phyloP scores from a whole-genome alignment of 2,888 invertebrate genomes.

The Hedychridium roseum region DNA sequence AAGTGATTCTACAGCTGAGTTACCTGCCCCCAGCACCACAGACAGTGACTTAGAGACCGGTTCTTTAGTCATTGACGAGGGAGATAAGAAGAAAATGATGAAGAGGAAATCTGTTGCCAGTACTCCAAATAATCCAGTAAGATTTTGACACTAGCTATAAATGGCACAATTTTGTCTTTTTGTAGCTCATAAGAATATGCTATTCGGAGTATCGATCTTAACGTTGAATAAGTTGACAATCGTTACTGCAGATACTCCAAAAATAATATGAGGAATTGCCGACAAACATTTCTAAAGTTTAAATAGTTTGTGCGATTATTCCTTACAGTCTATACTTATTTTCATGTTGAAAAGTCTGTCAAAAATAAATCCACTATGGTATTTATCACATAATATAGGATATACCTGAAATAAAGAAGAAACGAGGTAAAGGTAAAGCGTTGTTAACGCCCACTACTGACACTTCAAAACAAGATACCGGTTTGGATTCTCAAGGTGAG shows the following conservation, averaged over 20 bases:
- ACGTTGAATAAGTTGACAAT: conserved; percentile 22
- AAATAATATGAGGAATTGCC: conserved; percentile 61
- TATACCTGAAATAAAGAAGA: conserved; percentile 45
- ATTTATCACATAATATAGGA: too few relatives aligned
- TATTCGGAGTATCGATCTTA: not conserved
- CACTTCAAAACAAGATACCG: conserved; percentile 41
- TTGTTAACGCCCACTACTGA: conserved; percentile 39
- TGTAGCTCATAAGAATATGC: conserved; percentile 2
- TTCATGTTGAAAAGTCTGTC: conserved; percentile 2
- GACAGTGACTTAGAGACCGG: conserved; percentile 56
- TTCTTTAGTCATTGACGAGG: conserved; percentile 57
- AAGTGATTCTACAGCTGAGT: conserved; percentile 24
- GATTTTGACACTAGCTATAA: conserved; percentile 18
- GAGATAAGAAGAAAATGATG: conserved; percentile 56
- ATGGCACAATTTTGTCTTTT: conserved; percentile 6
- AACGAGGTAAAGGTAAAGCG: conserved; percentile 45
- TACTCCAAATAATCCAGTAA: conserved; percentile 48
- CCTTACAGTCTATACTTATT: conserved; percentile 55
- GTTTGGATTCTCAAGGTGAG: conserved; percentile 61
- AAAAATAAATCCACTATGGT: too few relatives aligned
- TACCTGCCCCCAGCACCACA: conserved; percentile 29
- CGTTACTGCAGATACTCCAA: conserved; percentile 47
- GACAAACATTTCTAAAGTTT: conserved; percentile 64
- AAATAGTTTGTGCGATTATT: conserved; percentile 66
- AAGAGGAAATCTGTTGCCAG: conserved; percentile 50